Percentiles rank a stretch among this genome's conserved stretches.
phyloP scores from a whole-genome alignment of 2,888 invertebrate genomes.

The Linnaemya tessellans region DNA sequence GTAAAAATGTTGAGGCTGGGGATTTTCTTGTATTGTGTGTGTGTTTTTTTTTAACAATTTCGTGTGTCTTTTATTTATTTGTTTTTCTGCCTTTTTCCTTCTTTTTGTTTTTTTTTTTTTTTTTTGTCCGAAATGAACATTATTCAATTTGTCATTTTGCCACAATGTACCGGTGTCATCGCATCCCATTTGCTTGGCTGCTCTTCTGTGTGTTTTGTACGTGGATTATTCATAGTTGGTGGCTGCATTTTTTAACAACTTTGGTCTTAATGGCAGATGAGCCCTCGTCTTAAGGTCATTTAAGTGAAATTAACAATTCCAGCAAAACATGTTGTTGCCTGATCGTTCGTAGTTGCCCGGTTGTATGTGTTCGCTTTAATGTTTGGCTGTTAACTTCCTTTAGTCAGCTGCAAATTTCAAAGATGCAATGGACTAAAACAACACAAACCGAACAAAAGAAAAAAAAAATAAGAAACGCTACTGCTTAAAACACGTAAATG shows the following conservation, averaged over 20 bases:
- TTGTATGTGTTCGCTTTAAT: conserved; percentile 28
- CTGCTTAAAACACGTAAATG: conserved; percentile 70
- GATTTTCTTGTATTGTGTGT: conserved; percentile 48
- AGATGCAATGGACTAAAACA: conserved; percentile 49
- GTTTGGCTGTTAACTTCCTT: conserved; percentile 24
- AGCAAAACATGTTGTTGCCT: conserved; percentile 60
- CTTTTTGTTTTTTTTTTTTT: no score
- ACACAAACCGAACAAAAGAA: conserved; percentile 18
- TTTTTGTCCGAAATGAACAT: conserved; percentile 50
- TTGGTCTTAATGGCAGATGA: conserved; percentile 70
- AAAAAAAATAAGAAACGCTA: conserved; percentile 56
- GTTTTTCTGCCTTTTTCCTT: no score
- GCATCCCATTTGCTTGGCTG: conserved; percentile 39
- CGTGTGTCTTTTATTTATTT: not conserved
- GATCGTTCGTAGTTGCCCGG: conserved; percentile 3
- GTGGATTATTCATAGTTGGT: conserved; percentile 68
- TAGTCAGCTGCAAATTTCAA: conserved; percentile 63
- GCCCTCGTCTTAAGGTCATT: conserved; percentile 72
- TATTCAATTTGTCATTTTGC: conserved; percentile 71
- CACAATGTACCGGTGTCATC: conserved; percentile 69
- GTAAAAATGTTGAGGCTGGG: conserved; percentile 29
- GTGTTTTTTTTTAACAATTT: conserved; percentile 6
- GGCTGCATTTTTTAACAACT: conserved; percentile 57
- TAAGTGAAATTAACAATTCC: conserved; percentile 72
- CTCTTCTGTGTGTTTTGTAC: conserved; percentile 18